Percentiles rank a stretch among this genome's conserved stretches.
phyloP scores from a whole-genome alignment of 53 echinoderm and acorn worm genomes.

The Luidia sarsii region DNA sequence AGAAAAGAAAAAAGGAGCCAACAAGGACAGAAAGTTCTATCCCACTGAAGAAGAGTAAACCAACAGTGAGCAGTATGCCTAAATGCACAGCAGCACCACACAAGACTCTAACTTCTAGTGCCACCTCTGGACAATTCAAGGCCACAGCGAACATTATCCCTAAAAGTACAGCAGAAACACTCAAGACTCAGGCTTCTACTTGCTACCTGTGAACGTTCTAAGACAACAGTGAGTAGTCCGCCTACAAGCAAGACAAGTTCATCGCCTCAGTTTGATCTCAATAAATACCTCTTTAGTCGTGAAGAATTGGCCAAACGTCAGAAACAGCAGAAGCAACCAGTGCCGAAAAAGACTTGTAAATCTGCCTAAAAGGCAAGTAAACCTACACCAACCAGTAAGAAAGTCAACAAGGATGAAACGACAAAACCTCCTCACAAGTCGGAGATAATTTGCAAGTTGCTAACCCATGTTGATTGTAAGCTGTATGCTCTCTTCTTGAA shows the following conservation, averaged over 20 bases:
- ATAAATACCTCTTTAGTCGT: conserved; percentile 8
- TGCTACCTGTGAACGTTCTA: neutral
- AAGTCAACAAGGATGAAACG: neutral
- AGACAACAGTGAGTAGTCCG: neutral
- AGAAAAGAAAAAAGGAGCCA: neutral
- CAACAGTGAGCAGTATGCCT: neutral
- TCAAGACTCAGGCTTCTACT: neutral
- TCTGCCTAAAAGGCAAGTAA: neutral
- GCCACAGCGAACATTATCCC: neutral
- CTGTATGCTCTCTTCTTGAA: conserved; percentile 2
- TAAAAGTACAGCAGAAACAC: conserved; percentile 2
- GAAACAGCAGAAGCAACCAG: neutral
- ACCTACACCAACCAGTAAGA: neutral
- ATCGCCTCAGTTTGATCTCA: conserved; percentile 44
- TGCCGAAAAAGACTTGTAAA: no score
- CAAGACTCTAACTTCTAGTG: neutral
- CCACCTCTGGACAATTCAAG: neutral
- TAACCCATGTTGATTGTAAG: neutral
- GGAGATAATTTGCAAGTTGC: neutral
- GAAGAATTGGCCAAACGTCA: conserved; percentile 24
- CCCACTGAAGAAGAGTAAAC: conserved; percentile 1
- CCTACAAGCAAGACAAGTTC: neutral
- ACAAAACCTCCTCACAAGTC: neutral
- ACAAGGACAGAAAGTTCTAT: neutral
- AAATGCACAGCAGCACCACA: neutral